Conservation (phyloP, 1,140 invertebrate genomes). For the Drosophila oshimai region DNA sequence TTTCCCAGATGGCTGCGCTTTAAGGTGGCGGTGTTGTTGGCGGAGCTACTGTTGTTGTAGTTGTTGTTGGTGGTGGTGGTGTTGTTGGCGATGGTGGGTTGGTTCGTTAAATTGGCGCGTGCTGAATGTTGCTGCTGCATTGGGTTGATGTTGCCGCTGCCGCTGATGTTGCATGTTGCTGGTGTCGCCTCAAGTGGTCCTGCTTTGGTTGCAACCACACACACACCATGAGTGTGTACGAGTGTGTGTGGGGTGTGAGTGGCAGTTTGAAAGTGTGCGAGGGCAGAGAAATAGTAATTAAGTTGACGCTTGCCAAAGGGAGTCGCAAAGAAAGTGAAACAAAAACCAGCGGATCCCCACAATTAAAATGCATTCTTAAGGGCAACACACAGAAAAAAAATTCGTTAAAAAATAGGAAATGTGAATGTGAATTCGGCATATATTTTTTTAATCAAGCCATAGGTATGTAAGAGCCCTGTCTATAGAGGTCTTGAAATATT, state of each 20-base stretch:
- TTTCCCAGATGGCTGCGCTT: slow-evolving; percentile 42
- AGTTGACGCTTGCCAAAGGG: slow-evolving; percentile 65
- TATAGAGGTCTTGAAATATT: no score
- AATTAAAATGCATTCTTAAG: slow-evolving; percentile 47
- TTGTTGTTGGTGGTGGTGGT: slow-evolving; percentile 11
- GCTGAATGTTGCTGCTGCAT: slow-evolving; percentile 46
- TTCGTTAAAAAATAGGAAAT: no score
- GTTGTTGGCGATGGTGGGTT: slow-evolving; percentile 55
- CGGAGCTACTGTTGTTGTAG: no score
- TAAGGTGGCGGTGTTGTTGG: slow-evolving; percentile 46
- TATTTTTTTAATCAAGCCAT: no score
- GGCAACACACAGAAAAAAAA: background rate
- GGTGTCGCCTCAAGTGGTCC: slow-evolving; percentile 77
- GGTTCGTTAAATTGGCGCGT: slow-evolving; percentile 73
- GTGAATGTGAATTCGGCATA: no score
- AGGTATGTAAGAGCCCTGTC: no score
- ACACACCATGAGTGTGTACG: slow-evolving; percentile 33
- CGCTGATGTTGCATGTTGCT: slow-evolving; percentile 47
- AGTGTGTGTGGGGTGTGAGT: slow-evolving; percentile 8
- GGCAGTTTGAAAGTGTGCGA: slow-evolving; percentile 16
- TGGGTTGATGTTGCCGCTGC: slow-evolving; percentile 22
- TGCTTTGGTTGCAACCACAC: slow-evolving; percentile 75
- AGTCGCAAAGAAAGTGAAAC: slow-evolving; percentile 22
- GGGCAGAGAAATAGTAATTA: slow-evolving; percentile 74
- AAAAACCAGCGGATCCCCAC: slow-evolving; percentile 41